Percentiles rank a stretch among this genome's conserved stretches.
phyloP scores from a whole-genome alignment of 2,113 vertebrate species.

The Rhizomys pruinosus region DNA sequence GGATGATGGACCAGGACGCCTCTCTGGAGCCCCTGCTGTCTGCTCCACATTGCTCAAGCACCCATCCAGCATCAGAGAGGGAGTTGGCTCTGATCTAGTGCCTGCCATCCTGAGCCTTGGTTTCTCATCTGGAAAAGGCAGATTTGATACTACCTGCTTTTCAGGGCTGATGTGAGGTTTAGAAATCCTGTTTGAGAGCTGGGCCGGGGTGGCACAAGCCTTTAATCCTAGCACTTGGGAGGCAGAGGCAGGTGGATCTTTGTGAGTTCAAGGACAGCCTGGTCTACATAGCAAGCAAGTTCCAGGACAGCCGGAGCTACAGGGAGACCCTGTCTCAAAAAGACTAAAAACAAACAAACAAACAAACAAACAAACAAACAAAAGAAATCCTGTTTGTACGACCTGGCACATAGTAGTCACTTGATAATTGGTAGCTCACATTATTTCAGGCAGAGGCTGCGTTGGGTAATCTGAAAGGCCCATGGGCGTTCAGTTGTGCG shows the following conservation, averaged over 20 bases:
- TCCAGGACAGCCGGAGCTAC: too few relatives aligned
- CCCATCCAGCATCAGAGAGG: not conserved
- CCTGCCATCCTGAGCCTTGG: not conserved
- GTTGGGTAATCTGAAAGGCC: not conserved
- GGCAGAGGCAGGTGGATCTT: too few relatives aligned
- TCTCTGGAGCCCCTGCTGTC: not conserved
- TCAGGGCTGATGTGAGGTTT: not conserved
- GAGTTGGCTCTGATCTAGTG: not conserved
- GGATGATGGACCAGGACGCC: not conserved
- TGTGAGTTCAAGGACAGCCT: too few relatives aligned
- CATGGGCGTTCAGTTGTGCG: not conserved
- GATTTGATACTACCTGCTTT: not conserved
- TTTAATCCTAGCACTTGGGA: too few relatives aligned
- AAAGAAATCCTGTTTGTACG: not conserved
- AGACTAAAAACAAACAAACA: not conserved
- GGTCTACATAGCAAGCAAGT: too few relatives aligned
- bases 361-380: not conserved
- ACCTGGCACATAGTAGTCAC: not conserved
- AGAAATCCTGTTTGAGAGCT: not conserved
- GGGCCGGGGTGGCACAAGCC: too few relatives aligned
- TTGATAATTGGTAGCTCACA: not conserved
- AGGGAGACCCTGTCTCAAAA: too few relatives aligned
- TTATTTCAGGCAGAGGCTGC: not conserved
- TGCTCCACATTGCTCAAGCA: not conserved
- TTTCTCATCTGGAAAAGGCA: constrained; percentile 30